These are phyloP conservation scores for Sciurus niger DNA, from an alignment of 2,113 vertebrate species.

Conservation along the genomic window DNA sequence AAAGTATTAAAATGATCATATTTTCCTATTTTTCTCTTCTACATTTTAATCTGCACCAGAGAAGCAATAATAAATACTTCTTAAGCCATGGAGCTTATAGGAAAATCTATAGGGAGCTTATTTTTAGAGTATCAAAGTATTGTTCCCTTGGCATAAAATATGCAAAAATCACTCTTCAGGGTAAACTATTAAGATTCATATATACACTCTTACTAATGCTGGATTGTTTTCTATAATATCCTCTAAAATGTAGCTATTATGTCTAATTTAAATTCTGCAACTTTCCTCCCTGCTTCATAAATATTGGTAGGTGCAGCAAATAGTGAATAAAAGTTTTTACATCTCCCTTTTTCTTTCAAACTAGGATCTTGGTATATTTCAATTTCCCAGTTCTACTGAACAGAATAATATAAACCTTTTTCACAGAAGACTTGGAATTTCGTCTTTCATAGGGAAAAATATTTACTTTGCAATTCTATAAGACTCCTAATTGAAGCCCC, in stretches of 20 bases:
- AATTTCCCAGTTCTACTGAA: constrained; percentile 16
- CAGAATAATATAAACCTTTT: neutral
- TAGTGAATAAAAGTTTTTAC: neutral
- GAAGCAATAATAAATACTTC: constrained; percentile 58
- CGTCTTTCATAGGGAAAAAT: neutral
- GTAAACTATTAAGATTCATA: constrained; percentile 15
- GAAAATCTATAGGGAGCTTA: constrained; percentile 7
- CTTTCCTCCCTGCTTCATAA: neutral
- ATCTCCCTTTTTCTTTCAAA: neutral
- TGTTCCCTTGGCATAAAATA: constrained; percentile 59
- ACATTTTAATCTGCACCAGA: constrained; percentile 40
- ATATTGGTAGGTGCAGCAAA: neutral
- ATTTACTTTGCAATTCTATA: neutral
- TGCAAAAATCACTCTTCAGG: constrained; percentile 37
- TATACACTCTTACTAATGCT: constrained; percentile 9
- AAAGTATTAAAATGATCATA: constrained; percentile 47
- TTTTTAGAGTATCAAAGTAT: constrained; percentile 40
- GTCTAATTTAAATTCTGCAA: constrained; percentile 66
- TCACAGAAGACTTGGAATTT: neutral
- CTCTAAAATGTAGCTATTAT: constrained; percentile 42
- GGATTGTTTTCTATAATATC: neutral
- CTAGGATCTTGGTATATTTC: neutral
- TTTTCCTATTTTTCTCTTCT: constrained; percentile 5
- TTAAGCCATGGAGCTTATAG: neutral
- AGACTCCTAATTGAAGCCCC: neutral